These are phyloP conservation scores for Zaprionus gabonicus DNA, from an alignment of 1,140 invertebrate genomes.

Conservation along the genomic window DNA sequence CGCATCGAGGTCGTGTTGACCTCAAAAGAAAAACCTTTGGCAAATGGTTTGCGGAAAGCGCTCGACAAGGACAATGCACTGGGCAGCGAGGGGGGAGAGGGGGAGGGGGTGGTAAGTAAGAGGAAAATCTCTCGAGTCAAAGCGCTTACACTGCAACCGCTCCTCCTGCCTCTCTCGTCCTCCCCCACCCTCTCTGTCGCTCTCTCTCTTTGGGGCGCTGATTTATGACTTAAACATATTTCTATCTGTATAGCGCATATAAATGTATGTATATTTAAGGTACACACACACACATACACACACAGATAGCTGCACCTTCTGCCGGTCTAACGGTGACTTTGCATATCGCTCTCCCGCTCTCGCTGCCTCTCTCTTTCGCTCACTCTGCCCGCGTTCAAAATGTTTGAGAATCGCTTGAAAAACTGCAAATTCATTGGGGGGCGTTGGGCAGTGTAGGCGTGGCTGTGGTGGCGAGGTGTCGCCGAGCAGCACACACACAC, in stretches of 20 bases:
- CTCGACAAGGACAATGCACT: constrained; percentile 10
- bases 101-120: constrained; percentile 1
- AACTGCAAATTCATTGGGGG: constrained; percentile 69
- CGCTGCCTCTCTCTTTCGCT: constrained; percentile 21
- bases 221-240: constrained; percentile 28
- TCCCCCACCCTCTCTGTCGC: background rate
- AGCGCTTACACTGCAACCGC: background rate
- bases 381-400: constrained; percentile 31
- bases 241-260: background rate
- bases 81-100: constrained; percentile 24
- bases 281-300: background rate
- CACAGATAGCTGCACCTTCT: constrained; percentile 40
- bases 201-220: constrained; percentile 16
- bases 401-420: constrained; percentile 77
- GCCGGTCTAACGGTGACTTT: constrained; percentile 58
- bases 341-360: constrained; percentile 59
- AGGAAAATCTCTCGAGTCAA: constrained; percentile 16
- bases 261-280: constrained; percentile 25
- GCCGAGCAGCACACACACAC: constrained; percentile 23
- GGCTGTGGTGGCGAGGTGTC: constrained; percentile 10
- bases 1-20: constrained; percentile 56
- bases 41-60: constrained; percentile 61
- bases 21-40: constrained; percentile 55
- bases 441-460: constrained; percentile 29
- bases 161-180: background rate